Base-by-base conservation (phyloP, 2,888 invertebrate genomes). In the Andrena chrysosceles region DNA sequence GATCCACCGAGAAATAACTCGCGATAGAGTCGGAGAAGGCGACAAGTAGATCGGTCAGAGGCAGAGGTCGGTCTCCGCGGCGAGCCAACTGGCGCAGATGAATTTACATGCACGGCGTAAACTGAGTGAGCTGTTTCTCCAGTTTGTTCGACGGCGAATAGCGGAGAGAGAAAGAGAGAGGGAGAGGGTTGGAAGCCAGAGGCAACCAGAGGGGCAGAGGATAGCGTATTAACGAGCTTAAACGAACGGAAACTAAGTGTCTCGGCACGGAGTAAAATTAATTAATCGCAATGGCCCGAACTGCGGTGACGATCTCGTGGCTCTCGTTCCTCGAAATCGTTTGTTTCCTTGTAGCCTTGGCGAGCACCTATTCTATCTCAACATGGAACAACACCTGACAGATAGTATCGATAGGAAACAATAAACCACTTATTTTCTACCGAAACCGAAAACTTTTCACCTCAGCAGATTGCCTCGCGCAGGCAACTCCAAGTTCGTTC, bases 181-280 rank as follows among this genome's bases (percentile, higher is more conserved):
- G 70, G 66, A 72, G 76, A 63, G 69, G 35, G 75, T 52, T 70
- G 52, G 79, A 79, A 68, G 74, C 62, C 60, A 63, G 82, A 72
- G 67, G 73, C 75, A 71, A 68, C 69, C 23, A 71, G 87, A 77
- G 79, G 79, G 87, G 81, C 85, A 85, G 81, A 88, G 89, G 87
- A 83, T 87, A 89, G 87, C 83, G 90, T 93, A 93, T 93, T 93
- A 94, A 94, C 93, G 92, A 93, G 93, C 93, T 93, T 92, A 93
- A 93, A 93, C 91, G 93, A 93, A 94, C 93, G 93, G 93, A 93
- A 93, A 93, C 93, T 92, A 92, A 93, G 93, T 93, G 93, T 93
- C 93, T 93, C 93, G 92, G 91, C 91, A 85, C 86, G 90, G 93
- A 92, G 92, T 93, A 93, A 93, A 94, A 94, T 93, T 93, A 93